These are phyloP conservation scores for Nyleta sp. DNA, from an alignment of 2,888 invertebrate species.

Conservation along the genomic window DNA sequence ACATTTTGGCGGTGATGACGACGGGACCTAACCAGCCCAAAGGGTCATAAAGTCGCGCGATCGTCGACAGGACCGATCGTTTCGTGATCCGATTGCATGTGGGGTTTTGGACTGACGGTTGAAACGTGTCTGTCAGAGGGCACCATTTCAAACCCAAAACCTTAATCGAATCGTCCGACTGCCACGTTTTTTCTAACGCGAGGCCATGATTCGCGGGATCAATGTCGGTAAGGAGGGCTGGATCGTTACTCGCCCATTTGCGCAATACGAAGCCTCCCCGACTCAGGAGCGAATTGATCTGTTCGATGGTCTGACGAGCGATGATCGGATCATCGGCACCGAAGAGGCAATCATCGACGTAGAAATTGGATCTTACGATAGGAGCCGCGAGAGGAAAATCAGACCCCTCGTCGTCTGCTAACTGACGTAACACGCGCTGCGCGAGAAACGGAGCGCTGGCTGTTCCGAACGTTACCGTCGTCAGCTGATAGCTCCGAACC, in stretches of 20 bases:
- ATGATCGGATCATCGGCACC: neutral
- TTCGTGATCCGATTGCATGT: neutral
- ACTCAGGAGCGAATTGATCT: neutral
- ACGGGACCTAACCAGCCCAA: neutral
- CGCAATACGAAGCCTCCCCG: neutral
- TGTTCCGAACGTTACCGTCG: no score
- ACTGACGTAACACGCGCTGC: no score
- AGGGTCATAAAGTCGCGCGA: neutral
- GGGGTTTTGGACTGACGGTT: neutral
- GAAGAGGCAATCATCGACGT: constrained; percentile 31
- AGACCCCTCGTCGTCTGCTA: no score
- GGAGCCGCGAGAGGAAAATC: no score
- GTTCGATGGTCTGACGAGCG: neutral
- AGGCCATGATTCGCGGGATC: neutral
- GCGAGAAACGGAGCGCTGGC: no score
- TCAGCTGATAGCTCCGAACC: no score
- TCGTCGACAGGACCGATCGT: neutral
- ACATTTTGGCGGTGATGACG: neutral
- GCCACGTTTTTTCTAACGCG: neutral
- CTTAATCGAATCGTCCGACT: neutral
- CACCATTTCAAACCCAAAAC: neutral
- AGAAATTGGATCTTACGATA: neutral
- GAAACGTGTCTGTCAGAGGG: neutral
- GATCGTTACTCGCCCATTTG: neutral
- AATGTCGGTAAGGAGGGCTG: neutral